Conservation (phyloP, 2,113 vertebrate genomes). For the Pedetes capensis region DNA sequence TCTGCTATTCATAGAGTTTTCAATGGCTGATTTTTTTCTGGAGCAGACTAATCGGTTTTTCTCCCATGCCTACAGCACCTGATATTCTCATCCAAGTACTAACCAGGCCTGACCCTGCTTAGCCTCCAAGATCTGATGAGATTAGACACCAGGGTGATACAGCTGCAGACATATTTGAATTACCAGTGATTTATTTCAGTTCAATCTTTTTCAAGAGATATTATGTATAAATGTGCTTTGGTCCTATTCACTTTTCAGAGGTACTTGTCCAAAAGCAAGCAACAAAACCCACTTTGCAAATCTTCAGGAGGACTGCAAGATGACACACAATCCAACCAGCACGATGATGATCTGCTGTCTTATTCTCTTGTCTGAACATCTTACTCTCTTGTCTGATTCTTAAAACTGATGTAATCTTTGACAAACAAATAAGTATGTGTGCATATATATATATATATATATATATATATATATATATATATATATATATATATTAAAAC, state of each 20-base stretch:
- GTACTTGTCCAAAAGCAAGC: background rate
- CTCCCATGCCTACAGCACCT: too few species aligned
- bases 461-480: background rate
- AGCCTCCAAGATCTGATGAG: too few species aligned
- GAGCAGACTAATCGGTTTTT: too few species aligned
- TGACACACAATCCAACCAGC: background rate
- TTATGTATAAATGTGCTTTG: background rate
- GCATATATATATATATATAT: background rate
- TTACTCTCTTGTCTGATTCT: background rate
- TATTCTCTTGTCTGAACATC: background rate
- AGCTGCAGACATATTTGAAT: too few species aligned
- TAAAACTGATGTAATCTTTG: background rate
- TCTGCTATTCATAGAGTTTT: too few species aligned
- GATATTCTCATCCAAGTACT: too few species aligned
- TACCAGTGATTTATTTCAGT: background rate
- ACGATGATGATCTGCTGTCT: background rate
- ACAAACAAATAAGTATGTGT: background rate
- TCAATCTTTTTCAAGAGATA: background rate
- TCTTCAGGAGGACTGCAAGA: background rate
- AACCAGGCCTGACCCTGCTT: too few species aligned
- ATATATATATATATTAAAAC: background rate
- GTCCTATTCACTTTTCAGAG: background rate
- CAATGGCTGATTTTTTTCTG: too few species aligned
- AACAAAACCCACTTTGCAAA: background rate
- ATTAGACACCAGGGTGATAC: too few species aligned